These are phyloP conservation scores for Prunella strophiata DNA, from an alignment of 2,797 vertebrate genomes.

Conservation along the genomic window DNA sequence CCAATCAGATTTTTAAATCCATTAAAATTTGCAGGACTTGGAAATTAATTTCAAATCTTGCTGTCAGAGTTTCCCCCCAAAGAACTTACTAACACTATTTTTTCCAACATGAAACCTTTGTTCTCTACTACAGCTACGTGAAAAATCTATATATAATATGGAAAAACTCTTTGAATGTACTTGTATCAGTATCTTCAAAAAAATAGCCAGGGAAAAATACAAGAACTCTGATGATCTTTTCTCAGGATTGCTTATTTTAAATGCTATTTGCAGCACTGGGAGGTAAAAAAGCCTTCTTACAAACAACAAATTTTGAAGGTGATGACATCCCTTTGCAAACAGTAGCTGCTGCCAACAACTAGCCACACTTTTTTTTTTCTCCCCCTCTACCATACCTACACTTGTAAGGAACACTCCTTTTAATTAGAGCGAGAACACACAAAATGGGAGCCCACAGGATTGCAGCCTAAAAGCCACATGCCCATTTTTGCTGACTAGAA, in stretches of 20 bases:
- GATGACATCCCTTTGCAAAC: conserved; percentile 61
- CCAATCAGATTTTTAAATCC: neutral
- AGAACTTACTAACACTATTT: neutral
- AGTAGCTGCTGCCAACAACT: conserved; percentile 52
- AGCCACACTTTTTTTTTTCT: conserved; percentile 12
- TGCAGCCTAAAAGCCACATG: neutral
- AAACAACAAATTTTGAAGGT: conserved; percentile 57
- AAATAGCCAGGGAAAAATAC: neutral
- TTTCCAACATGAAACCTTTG: neutral
- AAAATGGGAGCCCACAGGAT: neutral
- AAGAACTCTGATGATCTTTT: conserved; percentile 62
- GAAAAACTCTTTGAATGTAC: neutral
- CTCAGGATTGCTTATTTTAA: conserved; percentile 59
- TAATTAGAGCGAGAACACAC: neutral
- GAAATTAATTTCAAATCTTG: neutral
- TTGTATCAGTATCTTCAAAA: neutral
- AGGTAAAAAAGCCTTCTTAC: conserved; percentile 51
- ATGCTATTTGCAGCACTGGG: conserved; percentile 15
- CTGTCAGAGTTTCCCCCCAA: neutral
- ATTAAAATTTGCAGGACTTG: neutral
- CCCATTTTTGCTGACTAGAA: neutral
- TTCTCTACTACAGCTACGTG: neutral
- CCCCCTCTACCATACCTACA: conserved; percentile 3
- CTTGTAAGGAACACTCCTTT: neutral
- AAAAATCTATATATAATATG: neutral